phyloP scores from a whole-genome alignment of 2,797 vertebrate species.

The Meriones psammophilus region DNA sequence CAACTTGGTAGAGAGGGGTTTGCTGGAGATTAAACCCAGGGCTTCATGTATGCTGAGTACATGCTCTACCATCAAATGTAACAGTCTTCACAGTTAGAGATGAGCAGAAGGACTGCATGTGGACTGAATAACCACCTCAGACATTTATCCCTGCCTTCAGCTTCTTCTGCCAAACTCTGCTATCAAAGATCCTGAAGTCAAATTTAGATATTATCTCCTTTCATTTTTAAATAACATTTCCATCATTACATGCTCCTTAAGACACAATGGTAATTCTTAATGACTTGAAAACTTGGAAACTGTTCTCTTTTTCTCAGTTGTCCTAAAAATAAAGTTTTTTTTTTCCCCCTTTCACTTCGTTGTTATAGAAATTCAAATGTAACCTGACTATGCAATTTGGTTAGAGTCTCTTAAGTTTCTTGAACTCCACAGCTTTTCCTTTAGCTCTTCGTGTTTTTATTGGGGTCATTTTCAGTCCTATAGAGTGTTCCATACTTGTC shows the following conservation, averaged over 20 bases:
- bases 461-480: background rate
- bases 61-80: background rate
- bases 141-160: background rate
- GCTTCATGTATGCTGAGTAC: too few species aligned
- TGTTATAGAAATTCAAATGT: constrained; percentile 23
- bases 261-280: constrained; percentile 29
- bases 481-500: background rate
- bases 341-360: background rate
- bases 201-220: background rate
- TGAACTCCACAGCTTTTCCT: background rate
- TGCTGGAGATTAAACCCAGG: background rate
- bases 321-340: constrained; percentile 45
- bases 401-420: background rate
- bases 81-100: background rate
- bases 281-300: constrained; percentile 26
- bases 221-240: background rate
- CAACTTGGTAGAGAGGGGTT: background rate
- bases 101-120: background rate
- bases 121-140: background rate
- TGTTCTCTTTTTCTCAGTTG: constrained; percentile 32
- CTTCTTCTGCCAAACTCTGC: background rate
- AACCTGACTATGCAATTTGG: background rate
- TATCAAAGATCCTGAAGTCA: background rate
- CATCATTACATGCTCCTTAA: background rate
- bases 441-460: background rate